Percentiles rank a stretch among this genome's conserved stretches.
phyloP scores from a whole-genome alignment of 1,140 invertebrate genomes.

The Eriocheir sinensis region DNA sequence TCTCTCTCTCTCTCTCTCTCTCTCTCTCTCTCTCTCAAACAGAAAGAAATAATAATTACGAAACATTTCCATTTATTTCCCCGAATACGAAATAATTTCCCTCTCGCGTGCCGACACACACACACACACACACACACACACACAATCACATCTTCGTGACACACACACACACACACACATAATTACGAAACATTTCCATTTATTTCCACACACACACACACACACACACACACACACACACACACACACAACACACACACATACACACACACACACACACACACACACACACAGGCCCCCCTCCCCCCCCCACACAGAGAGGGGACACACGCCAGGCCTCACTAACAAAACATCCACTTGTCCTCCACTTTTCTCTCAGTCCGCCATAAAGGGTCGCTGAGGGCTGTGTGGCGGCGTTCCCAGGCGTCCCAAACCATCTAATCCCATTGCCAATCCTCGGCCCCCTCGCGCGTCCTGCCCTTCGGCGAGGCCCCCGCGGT shows the following conservation, averaged over 20 bases:
- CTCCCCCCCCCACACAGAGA: too few relatives aligned
- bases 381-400: slow-evolving; percentile 25
- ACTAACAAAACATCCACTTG: slow-evolving; percentile 41
- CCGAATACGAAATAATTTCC: slow-evolving; percentile 24
- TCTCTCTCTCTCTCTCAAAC: not conserved
- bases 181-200: too few relatives aligned
- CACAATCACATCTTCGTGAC: too few relatives aligned
- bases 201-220: too few relatives aligned
- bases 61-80: slow-evolving; percentile 15
- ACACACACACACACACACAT: too few relatives aligned
- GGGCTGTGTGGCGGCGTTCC: not conserved
- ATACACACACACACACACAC: too few relatives aligned
- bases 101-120: not conserved
- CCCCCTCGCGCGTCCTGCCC: not conserved
- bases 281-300: too few relatives aligned
- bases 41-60: slow-evolving; percentile 34
- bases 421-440: slow-evolving; percentile 56
- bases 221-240: too few relatives aligned
- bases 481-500: slow-evolving; percentile 29
- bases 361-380: slow-evolving; percentile 38
- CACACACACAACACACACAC: too few relatives aligned
- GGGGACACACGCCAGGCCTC: not conserved
- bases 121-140: not conserved
- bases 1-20: too few relatives aligned
- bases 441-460: slow-evolving; percentile 64